Conservation (phyloP, 2,888 invertebrate genomes). For the Tethea ocularis region DNA sequence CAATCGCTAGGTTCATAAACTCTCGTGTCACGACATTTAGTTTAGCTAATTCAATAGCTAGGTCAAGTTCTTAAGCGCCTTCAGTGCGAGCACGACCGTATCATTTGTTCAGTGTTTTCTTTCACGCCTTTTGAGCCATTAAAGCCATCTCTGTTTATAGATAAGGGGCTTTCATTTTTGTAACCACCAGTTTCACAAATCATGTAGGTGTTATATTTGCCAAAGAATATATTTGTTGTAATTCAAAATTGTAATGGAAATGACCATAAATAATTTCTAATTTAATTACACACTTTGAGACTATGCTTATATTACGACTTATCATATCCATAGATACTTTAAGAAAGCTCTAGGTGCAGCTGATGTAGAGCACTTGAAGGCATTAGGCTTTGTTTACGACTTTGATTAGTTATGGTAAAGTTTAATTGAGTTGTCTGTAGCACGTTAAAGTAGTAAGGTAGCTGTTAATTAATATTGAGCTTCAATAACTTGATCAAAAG, state of each 20-base stretch:
- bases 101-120: conserved; percentile 4
- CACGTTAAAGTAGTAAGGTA: background rate
- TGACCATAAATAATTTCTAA: background rate
- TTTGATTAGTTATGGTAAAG: background rate
- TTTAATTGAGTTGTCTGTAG: background rate
- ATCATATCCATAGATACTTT: conserved; percentile 1
- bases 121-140: background rate
- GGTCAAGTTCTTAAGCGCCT: conserved; percentile 8
- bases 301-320: background rate
- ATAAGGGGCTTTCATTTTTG: background rate
- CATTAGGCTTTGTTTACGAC: background rate
- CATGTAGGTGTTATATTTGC: background rate
- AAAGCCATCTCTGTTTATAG: background rate
- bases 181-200: background rate
- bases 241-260: background rate
- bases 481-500: background rate
- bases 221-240: background rate
- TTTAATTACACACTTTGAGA: background rate
- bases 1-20: conserved; percentile 2
- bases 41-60: conserved; percentile 1
- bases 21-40: conserved; percentile 3
- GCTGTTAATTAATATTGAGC: background rate
- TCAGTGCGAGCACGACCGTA: conserved; percentile 4
- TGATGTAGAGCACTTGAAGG: background rate
- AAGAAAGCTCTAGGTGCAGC: conserved; percentile 1